phyloP scores from a whole-genome alignment of 2,113 vertebrate species.

The Thymallus thymallus region DNA sequence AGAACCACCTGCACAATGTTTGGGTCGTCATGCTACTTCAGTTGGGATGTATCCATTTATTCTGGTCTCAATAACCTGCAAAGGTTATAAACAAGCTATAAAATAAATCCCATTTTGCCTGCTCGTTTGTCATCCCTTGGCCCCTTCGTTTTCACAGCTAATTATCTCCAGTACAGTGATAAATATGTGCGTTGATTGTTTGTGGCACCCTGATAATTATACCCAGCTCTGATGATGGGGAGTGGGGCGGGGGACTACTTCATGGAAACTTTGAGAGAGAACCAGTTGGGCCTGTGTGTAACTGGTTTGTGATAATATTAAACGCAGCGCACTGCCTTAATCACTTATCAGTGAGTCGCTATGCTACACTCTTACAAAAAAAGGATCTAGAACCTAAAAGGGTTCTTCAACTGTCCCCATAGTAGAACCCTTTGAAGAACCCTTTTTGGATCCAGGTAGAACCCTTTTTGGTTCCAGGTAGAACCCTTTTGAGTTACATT shows the following conservation, averaged over 20 bases:
- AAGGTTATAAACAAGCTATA: conserved; percentile 52
- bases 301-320: conserved; percentile 22
- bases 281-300: conserved; percentile 14
- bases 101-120: conserved; percentile 38
- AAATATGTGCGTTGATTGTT: conserved; percentile 47
- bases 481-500: too few species aligned
- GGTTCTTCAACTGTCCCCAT: too few species aligned
- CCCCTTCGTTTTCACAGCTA: conserved; percentile 62
- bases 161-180: conserved; percentile 64
- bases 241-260: conserved; percentile 19
- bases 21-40: conserved; percentile 10
- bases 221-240: conserved; percentile 31
- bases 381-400: too few species aligned
- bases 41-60: conserved; percentile 31
- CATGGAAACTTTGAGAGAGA: conserved; percentile 37
- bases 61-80: conserved; percentile 20
- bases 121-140: conserved; percentile 50
- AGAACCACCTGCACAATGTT: background rate
- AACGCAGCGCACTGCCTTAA: conserved; percentile 12
- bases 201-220: conserved; percentile 60
- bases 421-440: too few species aligned
- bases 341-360: conserved; percentile 14
- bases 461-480: too few species aligned
- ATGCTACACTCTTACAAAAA: background rate
- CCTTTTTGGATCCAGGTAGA: too few species aligned